Percentiles rank a stretch among this genome's conserved stretches.
phyloP scores from a whole-genome alignment of 2,888 invertebrate species.

The Diarsia rubi region DNA sequence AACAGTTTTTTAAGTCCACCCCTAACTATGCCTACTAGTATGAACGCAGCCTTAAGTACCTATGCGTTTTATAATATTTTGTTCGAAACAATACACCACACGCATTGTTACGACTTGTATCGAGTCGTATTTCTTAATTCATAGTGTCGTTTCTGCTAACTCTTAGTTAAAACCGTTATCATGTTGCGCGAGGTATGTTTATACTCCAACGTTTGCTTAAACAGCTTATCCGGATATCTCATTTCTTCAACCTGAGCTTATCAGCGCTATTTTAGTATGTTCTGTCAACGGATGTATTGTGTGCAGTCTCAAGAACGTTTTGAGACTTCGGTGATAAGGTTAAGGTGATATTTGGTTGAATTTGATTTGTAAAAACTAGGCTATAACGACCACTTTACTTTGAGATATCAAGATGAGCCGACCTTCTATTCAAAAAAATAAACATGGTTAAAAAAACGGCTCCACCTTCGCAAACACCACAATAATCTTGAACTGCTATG shows the following conservation, averaged over 20 bases:
- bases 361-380: neutral
- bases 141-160: constrained; percentile 24
- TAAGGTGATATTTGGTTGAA: neutral
- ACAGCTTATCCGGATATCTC: constrained; percentile 76
- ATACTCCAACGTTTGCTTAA: constrained; percentile 67
- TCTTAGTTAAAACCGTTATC: constrained; percentile 61
- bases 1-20: neutral
- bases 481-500: neutral
- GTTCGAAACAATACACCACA: constrained; percentile 37
- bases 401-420: neutral
- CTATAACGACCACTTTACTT: neutral
- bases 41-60: neutral
- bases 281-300: constrained; percentile 66
- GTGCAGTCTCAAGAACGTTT: constrained; percentile 33
- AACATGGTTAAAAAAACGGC: neutral
- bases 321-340: constrained; percentile 44
- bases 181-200: constrained; percentile 67
- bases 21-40: neutral
- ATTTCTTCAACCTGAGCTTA: constrained; percentile 75
- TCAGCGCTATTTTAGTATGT: constrained; percentile 70
- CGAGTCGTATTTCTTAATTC: constrained; percentile 38
- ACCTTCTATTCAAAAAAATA: neutral
- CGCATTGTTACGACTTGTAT: constrained; percentile 26
- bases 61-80: constrained; percentile 5
- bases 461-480: constrained; percentile 9